Conservation (phyloP, 1,140 invertebrate species). For the Bombus turneri region DNA sequence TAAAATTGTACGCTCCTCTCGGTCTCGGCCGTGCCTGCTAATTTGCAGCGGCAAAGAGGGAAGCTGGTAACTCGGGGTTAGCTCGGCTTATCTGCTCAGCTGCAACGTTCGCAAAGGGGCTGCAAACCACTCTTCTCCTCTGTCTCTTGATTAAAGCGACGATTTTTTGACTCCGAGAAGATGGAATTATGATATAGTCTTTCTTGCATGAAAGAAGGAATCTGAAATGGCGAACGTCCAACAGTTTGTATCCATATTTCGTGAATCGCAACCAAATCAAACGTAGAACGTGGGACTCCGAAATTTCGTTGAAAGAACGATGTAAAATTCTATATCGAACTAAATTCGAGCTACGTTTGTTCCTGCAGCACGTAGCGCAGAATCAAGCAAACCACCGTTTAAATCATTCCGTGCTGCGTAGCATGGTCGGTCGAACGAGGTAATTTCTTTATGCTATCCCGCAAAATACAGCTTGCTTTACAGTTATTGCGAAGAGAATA, state of each 20-base stretch:
- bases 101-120: slow-evolving; percentile 42
- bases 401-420: neutral
- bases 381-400: neutral
- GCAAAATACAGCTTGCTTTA: neutral
- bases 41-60: slow-evolving; percentile 32
- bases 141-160: slow-evolving; percentile 37
- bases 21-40: slow-evolving; percentile 28
- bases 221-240: neutral
- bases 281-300: neutral
- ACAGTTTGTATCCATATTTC: neutral
- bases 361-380: neutral
- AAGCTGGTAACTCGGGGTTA: slow-evolving; percentile 40
- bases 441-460: neutral
- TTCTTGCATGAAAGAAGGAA: neutral
- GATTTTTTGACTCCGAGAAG: slow-evolving; percentile 31
- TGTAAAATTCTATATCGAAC: neutral
- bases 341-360: neutral
- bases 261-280: neutral
- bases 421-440: neutral
- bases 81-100: slow-evolving; percentile 40
- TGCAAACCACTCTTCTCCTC: neutral
- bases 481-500: neutral
- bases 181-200: neutral
- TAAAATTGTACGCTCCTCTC: slow-evolving; percentile 54
- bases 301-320: neutral